These are phyloP conservation scores for Rostratula benghalensis DNA, from an alignment of 2,113 vertebrate species.

Conservation along the genomic window DNA sequence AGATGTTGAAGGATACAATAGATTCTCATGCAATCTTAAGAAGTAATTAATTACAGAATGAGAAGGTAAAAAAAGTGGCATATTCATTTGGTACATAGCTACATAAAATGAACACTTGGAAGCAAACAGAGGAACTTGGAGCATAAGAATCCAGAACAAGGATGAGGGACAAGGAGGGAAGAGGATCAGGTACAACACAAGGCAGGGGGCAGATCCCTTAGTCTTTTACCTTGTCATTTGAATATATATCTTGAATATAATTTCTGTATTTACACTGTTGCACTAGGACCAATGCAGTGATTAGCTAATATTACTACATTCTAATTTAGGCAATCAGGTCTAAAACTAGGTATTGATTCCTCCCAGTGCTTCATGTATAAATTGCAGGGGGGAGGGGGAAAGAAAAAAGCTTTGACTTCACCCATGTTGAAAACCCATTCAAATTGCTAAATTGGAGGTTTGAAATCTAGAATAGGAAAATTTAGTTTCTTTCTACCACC, in stretches of 20 bases:
- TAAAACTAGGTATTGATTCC: not conserved
- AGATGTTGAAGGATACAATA: not conserved
- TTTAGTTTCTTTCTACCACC: not conserved
- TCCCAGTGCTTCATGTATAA: not conserved
- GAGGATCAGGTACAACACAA: not conserved
- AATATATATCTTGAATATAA: not conserved
- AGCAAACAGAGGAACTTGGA: not conserved
- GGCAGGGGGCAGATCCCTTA: not conserved
- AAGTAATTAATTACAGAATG: not conserved
- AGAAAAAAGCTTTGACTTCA: not conserved
- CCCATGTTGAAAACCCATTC: not conserved
- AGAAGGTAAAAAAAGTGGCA: not conserved
- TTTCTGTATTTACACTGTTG: not conserved
- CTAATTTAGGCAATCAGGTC: not conserved
- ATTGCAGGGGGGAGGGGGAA: rapidly evolving
- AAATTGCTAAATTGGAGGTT: not conserved
- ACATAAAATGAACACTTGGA: not conserved
- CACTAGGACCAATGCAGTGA: not conserved
- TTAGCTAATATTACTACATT: not conserved
- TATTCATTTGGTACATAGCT: not conserved
- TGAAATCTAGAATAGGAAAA: not conserved
- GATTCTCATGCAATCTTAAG: not conserved
- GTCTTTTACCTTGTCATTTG: not conserved
- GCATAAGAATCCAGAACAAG: not conserved
- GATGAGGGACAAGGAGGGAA: not conserved